A percentile compares a stretch with the other conserved stretches of the same genome.
These are phyloP conservation scores for Lycocerus yunnanus DNA, from an alignment of 2,888 invertebrate species.

Conservation along the genomic window DNA sequence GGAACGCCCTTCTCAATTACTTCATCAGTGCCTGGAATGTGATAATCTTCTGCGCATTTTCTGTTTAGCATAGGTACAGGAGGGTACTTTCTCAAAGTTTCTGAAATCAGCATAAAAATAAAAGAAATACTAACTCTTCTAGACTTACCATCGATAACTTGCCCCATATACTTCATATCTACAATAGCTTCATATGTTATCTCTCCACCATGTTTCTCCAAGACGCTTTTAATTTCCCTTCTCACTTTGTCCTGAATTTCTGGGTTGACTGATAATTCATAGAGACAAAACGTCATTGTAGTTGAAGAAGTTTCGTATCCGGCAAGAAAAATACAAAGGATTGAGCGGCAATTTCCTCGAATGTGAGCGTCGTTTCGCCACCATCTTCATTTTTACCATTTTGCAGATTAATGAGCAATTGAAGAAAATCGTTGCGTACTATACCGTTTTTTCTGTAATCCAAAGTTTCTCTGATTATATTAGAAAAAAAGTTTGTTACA, in stretches of 20 bases:
- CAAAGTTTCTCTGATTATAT: slow-evolving; percentile 52
- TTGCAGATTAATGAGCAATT: slow-evolving; percentile 51
- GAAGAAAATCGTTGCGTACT: slow-evolving; percentile 59
- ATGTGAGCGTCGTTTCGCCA: background rate
- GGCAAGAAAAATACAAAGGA: slow-evolving; percentile 43
- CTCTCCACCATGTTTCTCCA: slow-evolving; percentile 49
- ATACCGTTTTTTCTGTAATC: slow-evolving; percentile 53
- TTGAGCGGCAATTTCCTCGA: slow-evolving; percentile 32
- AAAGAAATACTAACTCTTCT: background rate
- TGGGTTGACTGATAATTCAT: slow-evolving; percentile 57
- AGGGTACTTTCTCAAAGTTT: slow-evolving; percentile 28
- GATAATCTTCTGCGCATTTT: slow-evolving; percentile 8
- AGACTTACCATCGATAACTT: slow-evolving; percentile 48
- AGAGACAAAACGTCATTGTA: slow-evolving; percentile 55
- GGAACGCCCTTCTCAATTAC: slow-evolving; percentile 10
- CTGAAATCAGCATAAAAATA: slow-evolving; percentile 32
- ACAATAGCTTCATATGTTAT: slow-evolving; percentile 57
- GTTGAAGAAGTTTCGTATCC: slow-evolving; percentile 52
- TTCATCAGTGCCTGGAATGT: slow-evolving; percentile 13
- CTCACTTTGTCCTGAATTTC: slow-evolving; percentile 54
- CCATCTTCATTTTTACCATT: slow-evolving; percentile 13
- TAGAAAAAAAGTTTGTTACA: background rate
- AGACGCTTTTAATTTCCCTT: slow-evolving; percentile 51
- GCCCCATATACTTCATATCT: slow-evolving; percentile 57
- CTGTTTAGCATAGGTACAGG: slow-evolving; percentile 14